Percentiles rank a stretch among this genome's conserved stretches.
Conservation (phyloP, 92 coral and sea anemone genomes). For the Anthopleura xanthogrammica region DNA sequence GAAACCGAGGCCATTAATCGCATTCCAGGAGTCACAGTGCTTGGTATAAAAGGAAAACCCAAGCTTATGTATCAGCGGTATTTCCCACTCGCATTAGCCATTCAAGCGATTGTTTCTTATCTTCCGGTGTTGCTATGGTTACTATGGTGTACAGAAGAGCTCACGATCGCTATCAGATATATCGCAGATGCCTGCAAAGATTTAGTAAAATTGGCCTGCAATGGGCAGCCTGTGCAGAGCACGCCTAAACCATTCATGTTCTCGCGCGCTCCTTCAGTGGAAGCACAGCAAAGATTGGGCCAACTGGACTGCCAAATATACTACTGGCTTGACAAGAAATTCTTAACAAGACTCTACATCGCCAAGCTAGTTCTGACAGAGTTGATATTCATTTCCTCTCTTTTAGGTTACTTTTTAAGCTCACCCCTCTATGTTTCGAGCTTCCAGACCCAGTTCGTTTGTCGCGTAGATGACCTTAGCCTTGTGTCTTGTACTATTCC, state of each 20-base stretch:
- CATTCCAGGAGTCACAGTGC: constrained; percentile 51
- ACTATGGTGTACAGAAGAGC: constrained; percentile 52
- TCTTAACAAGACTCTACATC: constrained; percentile 54
- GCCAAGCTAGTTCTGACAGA: constrained; percentile 60
- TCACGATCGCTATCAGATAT: constrained; percentile 52
- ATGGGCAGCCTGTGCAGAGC: not conserved
- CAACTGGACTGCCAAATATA: constrained; percentile 54
- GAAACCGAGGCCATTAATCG: constrained; percentile 34
- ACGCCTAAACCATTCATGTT: constrained; percentile 19
- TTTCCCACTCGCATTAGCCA: constrained; percentile 62
- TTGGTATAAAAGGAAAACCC: constrained; percentile 64
- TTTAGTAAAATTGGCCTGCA: not conserved
- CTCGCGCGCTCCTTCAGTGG: constrained; percentile 6
- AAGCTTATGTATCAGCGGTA: constrained; percentile 54
- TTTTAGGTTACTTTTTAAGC: constrained; percentile 52
- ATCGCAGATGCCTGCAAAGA: constrained; percentile 43
- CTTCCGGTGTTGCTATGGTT: constrained; percentile 63
- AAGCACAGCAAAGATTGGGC: constrained; percentile 22
- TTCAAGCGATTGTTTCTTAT: constrained; percentile 65
- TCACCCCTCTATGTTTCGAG: constrained; percentile 44
- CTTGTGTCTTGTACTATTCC: constrained; percentile 63
- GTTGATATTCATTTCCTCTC: constrained; percentile 43
- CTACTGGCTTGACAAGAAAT: constrained; percentile 54
- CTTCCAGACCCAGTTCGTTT: constrained; percentile 60
- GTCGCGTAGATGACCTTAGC: constrained; percentile 66